phyloP scores from a whole-genome alignment of 2,888 invertebrate species.

The Latrodectus elegans region DNA sequence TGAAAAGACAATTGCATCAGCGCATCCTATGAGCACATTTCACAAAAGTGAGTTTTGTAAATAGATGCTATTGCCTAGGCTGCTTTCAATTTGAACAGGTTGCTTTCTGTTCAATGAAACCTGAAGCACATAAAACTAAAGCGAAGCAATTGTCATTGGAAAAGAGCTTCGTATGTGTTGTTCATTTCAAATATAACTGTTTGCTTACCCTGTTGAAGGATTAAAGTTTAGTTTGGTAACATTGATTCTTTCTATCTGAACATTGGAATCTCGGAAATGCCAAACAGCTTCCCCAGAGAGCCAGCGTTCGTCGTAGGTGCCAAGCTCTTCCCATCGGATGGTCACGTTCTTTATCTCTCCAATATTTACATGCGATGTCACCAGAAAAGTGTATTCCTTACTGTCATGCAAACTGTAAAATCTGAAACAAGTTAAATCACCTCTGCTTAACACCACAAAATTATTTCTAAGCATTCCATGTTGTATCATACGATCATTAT shows the following conservation, averaged over 20 bases:
- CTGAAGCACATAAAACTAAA: too few species aligned
- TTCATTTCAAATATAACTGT: background rate
- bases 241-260: constrained; percentile 44
- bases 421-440: constrained; percentile 6
- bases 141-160: too few species aligned
- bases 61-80: too few species aligned
- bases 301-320: constrained; percentile 41
- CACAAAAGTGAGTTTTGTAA: too few species aligned
- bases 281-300: constrained; percentile 41
- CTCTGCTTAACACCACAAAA: background rate
- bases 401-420: constrained; percentile 57
- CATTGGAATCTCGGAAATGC: constrained; percentile 46
- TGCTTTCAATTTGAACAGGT: too few species aligned
- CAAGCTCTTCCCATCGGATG: constrained; percentile 48
- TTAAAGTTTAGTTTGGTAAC: constrained; percentile 55
- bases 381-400: constrained; percentile 54
- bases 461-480: background rate
- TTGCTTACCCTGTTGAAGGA: constrained; percentile 48
- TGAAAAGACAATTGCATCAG: too few species aligned
- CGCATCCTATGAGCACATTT: too few species aligned
- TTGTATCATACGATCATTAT: background rate
- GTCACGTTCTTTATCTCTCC: constrained; percentile 51
- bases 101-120: too few species aligned
- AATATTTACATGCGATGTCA: constrained; percentile 46
- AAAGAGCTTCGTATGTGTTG: too few species aligned